Evolutionary conservation across 2,113 vertebrate species (phyloP), one percentile per base, ranked within the genome.

Genomic region (Zosterops hypoxanthus): DNA sequence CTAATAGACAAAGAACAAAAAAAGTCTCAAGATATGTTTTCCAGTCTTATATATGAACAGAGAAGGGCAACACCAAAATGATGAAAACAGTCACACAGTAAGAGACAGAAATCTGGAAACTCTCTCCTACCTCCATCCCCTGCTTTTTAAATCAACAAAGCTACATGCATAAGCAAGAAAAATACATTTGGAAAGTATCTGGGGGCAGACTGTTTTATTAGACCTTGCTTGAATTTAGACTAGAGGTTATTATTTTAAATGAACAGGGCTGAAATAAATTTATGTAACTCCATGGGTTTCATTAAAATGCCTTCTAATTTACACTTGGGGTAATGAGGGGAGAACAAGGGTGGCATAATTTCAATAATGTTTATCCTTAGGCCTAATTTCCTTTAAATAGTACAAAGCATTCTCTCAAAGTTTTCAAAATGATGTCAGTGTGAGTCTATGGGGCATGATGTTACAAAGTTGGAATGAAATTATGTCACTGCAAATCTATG

Each of bases 391-490:
- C 93, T 95, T 96, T 57, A 79, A 82, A 57, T 16, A 81, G 71
- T n/a, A 95, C 94, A 96, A 90, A 88, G 68, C 60, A 95, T 92
- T 78, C 82, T 49, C 88, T 95, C 88, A 93, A 66, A 88, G 90
- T 81, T 92, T 88, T 91, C 56, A 75, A 87, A 95, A 80, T 94
- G 0, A 96, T 85, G 79, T 94, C 85, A 94, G 90, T 50, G 82
- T 65, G 56, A 90, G 78, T 77, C 70, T 86, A 24, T 14, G 59
- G 63, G 47, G 57, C 69, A 83, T 96, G 79, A 96, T 70, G 79
- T 90, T 88, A 96, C 44, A 11, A 26, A 2, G 6, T 2, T 94
- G 94, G 95, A 97, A 96, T 96, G 94, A 92, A 93, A 86, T 94
- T 9, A 96, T 31, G 76, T 93, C 95, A 96, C 71, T 90, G 56